Percentiles rank a stretch among this genome's conserved stretches.
Evolutionary conservation across 2,888 invertebrate species (phyloP).

Genomic region (Macaria liturata): DNA sequence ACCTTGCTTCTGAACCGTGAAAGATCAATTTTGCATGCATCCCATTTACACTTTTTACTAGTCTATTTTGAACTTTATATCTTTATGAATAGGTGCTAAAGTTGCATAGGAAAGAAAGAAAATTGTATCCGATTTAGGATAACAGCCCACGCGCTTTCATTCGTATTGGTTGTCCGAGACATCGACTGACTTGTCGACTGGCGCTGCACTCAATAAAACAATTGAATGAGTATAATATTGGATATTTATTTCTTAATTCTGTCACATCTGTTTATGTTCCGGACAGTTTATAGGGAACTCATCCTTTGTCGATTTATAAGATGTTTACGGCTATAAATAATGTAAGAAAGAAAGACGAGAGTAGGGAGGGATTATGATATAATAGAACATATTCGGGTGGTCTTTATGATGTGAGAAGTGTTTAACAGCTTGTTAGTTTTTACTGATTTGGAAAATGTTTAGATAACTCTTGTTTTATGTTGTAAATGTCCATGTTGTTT

Average conservation of each 20-base stretch:
- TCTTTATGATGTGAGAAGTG: conserved; percentile 38
- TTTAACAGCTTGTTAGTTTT: conserved; percentile 13
- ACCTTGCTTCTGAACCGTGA: conserved; percentile 27
- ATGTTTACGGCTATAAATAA: too few species aligned
- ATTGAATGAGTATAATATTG: conserved; percentile 4
- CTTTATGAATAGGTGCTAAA: too few species aligned
- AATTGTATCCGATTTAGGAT: conserved; percentile 59
- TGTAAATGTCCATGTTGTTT: too few species aligned
- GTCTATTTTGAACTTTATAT: conserved; percentile 32
- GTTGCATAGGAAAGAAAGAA: conserved; percentile 1
- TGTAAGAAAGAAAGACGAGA: too few species aligned
- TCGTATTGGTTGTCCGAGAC: conserved; percentile 45
- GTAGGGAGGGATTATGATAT: conserved; percentile 41
- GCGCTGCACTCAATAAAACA: conserved; percentile 18
- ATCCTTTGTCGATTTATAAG: conserved; percentile 44
- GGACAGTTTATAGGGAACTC: conserved; percentile 47
- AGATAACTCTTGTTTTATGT: too few species aligned
- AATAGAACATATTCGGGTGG: conserved; percentile 56
- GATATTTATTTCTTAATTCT: not conserved
- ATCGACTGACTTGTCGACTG: conserved; percentile 11
- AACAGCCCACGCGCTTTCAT: conserved; percentile 74
- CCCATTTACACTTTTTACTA: conserved; percentile 7
- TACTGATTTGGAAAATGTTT: conserved; percentile 8
- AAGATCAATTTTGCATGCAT: conserved; percentile 38
- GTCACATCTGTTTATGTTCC: conserved; percentile 5